Percentiles rank a stretch among this genome's conserved stretches.
Conservation (phyloP, 2,888 invertebrate genomes). For the Archips xylosteana region DNA sequence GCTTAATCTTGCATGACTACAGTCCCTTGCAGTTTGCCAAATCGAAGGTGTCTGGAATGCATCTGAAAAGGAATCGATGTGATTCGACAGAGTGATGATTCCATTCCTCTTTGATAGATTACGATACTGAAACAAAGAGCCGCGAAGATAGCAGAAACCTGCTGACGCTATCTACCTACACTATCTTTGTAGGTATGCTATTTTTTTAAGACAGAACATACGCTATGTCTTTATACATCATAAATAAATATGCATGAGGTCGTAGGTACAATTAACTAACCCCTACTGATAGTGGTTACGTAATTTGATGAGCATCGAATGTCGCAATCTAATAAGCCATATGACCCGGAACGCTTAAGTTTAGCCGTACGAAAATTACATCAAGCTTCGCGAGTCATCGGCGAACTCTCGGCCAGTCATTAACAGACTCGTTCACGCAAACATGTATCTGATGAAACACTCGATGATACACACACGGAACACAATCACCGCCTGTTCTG, state of each 20-base stretch:
- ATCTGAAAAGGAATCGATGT: background rate
- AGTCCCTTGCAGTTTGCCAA: background rate
- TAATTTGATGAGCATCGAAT: slow-evolving; percentile 21
- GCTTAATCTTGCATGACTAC: background rate
- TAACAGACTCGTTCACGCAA: slow-evolving; percentile 11
- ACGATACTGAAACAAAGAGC: background rate
- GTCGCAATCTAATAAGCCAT: slow-evolving; percentile 20
- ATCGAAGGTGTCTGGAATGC: background rate
- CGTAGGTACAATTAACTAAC: background rate
- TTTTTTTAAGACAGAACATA: no score
- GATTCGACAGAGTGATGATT: background rate
- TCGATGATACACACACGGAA: background rate
- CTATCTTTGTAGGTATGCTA: no score
- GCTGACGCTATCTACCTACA: background rate
- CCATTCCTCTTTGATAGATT: background rate
- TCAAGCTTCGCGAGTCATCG: slow-evolving; percentile 14
- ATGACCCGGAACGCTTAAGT: slow-evolving; percentile 5
- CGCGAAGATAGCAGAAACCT: background rate
- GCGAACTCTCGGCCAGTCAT: slow-evolving; percentile 8
- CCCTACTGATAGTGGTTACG: slow-evolving; percentile 1
- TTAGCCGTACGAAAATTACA: slow-evolving; percentile 24
- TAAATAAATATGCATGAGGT: background rate
- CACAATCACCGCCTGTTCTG: slow-evolving; percentile 6
- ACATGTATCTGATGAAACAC: slow-evolving; percentile 1
- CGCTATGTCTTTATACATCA: no score